Evolutionary conservation across 2,797 vertebrate species (phyloP).

Genomic region (Nasua narica): DNA sequence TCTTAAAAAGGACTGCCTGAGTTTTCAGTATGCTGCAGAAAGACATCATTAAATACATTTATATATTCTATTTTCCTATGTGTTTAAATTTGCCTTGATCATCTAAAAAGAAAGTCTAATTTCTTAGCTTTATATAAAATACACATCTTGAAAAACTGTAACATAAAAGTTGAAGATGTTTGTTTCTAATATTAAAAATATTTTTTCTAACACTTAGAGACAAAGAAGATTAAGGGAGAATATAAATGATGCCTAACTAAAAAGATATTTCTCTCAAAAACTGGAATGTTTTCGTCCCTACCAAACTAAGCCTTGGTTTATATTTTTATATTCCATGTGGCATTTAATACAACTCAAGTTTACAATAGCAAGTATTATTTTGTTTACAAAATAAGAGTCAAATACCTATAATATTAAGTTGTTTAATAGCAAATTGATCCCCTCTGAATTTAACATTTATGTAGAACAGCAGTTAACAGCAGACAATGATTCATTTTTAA

Average conservation of each 20-base stretch:
- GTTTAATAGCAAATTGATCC: conserved; percentile 23
- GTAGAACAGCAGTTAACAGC: conserved; percentile 33
- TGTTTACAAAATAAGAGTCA: conserved; percentile 38
- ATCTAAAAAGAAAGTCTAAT: neutral
- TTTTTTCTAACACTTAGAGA: conserved; percentile 33
- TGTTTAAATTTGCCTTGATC: conserved; percentile 28
- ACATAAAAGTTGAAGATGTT: neutral
- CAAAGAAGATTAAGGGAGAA: conserved; percentile 8
- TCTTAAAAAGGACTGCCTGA: neutral
- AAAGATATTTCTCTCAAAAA: conserved; percentile 10
- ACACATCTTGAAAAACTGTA: neutral
- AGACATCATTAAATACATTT: conserved; percentile 13
- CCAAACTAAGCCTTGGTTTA: conserved; percentile 23
- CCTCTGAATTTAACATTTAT: conserved; percentile 53
- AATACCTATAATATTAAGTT: conserved; percentile 42
- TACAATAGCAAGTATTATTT: neutral
- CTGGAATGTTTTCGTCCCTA: neutral
- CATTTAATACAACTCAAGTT: conserved; percentile 39
- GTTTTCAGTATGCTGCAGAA: conserved; percentile 15
- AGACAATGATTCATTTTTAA: conserved; percentile 73
- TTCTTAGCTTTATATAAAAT: conserved; percentile 31
- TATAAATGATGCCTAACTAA: conserved; percentile 1
- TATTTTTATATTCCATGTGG: conserved; percentile 11
- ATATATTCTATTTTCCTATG: neutral
- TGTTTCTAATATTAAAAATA: conserved; percentile 38